These are phyloP conservation scores for Torymus tubicola DNA, from an alignment of 2,888 invertebrate species.

Conservation along the genomic window DNA sequence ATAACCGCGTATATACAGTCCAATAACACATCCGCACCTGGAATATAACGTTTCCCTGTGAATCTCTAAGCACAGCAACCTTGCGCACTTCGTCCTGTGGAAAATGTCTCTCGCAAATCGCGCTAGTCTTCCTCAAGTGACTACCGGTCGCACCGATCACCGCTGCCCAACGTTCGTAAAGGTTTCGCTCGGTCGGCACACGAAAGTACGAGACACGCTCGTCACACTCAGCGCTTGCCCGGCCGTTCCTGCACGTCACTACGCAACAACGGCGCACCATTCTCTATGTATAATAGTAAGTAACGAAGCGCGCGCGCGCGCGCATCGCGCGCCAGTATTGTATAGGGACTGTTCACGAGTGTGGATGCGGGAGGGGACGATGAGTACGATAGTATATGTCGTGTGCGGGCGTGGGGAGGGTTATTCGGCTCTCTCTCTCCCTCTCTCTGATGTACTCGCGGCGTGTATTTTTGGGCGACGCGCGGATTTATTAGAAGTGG, in stretches of 20 bases:
- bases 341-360: too few relatives aligned
- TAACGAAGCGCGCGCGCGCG: too few relatives aligned
- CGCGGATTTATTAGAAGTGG: too few relatives aligned
- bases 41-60: slow-evolving; percentile 45
- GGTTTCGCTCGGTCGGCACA: slow-evolving; percentile 37
- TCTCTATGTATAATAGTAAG: not conserved
- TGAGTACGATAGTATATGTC: too few relatives aligned
- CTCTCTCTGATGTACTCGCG: too few relatives aligned
- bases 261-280: slow-evolving; percentile 51
- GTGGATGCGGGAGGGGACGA: too few relatives aligned
- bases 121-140: slow-evolving; percentile 17
- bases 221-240: slow-evolving; percentile 15
- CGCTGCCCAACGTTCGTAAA: slow-evolving; percentile 33
- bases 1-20: slow-evolving; percentile 64
- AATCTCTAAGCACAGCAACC: slow-evolving; percentile 31
- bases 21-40: slow-evolving; percentile 24
- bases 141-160: not conserved
- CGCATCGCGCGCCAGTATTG: too few relatives aligned
- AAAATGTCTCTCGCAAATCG: slow-evolving; percentile 51
- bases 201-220: slow-evolving; percentile 43
- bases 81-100: slow-evolving; percentile 32
- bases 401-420: too few relatives aligned
- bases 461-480: too few relatives aligned
- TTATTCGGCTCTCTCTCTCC: too few relatives aligned
- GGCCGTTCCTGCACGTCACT: slow-evolving; percentile 38